Conservation (phyloP, 2,888 invertebrate genomes). For the Caenorhabditis becei region DNA sequence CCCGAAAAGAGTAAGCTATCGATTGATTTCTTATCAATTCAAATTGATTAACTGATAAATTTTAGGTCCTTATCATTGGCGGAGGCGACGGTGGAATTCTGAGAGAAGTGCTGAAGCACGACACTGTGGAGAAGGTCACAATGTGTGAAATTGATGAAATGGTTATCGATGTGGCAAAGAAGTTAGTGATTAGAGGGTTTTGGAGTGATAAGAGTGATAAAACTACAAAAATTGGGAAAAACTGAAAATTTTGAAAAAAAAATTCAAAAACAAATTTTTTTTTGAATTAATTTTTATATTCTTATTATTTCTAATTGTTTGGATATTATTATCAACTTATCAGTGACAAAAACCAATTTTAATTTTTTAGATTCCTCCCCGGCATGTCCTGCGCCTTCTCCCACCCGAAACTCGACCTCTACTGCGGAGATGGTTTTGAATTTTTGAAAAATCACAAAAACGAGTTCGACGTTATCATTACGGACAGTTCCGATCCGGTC, state of each 20-base stretch:
- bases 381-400: slow-evolving; percentile 92
- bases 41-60: too few species aligned
- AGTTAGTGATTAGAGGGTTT: slow-evolving; percentile 79
- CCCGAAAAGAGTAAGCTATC: slow-evolving; percentile 87
- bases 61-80: slow-evolving; percentile 91
- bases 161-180: slow-evolving; percentile 92
- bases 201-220: too few species aligned
- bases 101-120: slow-evolving; percentile 93
- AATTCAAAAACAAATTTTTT: too few species aligned
- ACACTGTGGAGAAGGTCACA: slow-evolving; percentile 89
- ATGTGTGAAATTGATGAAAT: slow-evolving; percentile 95
- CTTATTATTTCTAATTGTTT: too few species aligned
- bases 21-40: background rate
- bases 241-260: too few species aligned
- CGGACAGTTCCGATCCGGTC: slow-evolving; percentile 97
- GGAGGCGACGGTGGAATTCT: slow-evolving; percentile 99
- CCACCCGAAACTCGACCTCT: slow-evolving; percentile 89
- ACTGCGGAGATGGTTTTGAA: slow-evolving; percentile 94
- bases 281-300: background rate
- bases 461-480: slow-evolving; percentile 97
- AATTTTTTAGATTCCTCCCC: slow-evolving; percentile 86
- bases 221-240: too few species aligned
- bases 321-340: too few species aligned
- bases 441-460: slow-evolving; percentile 89
- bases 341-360: background rate